A percentile compares a stretch with the other conserved stretches of the same genome.
Conservation (phyloP, 2,113 vertebrate genomes). For the Cyanoramphus novaezelandiae region DNA sequence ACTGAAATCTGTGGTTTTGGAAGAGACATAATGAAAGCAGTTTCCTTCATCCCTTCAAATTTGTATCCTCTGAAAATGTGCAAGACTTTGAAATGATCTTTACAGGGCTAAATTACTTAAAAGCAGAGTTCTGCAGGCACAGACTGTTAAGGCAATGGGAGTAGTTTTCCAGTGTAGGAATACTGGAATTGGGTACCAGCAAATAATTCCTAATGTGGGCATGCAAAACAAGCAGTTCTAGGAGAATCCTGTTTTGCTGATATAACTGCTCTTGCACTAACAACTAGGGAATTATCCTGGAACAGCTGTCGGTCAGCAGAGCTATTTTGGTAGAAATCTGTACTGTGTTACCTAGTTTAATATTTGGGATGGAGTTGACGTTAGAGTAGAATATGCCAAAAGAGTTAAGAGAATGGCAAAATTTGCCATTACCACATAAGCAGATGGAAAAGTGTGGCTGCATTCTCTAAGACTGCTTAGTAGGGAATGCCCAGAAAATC, state of each 20-base stretch:
- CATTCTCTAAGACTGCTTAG: not conserved
- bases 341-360: not conserved
- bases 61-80: not conserved
- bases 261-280: not conserved
- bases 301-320: slow-evolving; percentile 33
- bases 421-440: not conserved
- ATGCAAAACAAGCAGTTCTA: not conserved
- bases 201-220: not conserved
- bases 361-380: not conserved
- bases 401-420: not conserved
- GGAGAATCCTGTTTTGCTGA: slow-evolving; percentile 23
- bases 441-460: not conserved
- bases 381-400: slow-evolving; percentile 18
- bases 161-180: not conserved
- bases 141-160: not conserved
- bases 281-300: slow-evolving; percentile 23
- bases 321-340: slow-evolving; percentile 34
- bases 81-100: not conserved
- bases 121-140: not conserved
- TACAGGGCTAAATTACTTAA: not conserved
- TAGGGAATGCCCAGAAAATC: not conserved
- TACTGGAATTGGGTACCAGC: not conserved
- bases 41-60: not conserved
- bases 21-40: not conserved
- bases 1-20: not conserved